Conservation (phyloP, 1,140 invertebrate genomes). For the Triops cancriformis region DNA sequence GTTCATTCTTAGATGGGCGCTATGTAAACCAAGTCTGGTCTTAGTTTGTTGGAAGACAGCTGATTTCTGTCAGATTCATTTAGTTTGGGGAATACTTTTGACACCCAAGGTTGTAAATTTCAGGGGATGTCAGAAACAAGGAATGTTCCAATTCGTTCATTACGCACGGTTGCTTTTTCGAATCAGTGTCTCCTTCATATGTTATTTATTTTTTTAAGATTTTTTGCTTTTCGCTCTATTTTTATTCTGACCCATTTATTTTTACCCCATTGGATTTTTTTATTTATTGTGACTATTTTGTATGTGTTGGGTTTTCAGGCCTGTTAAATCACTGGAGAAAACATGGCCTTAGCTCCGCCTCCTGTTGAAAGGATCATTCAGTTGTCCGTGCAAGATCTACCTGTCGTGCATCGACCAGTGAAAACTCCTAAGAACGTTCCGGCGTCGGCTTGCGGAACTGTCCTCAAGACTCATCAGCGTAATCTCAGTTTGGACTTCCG, state of each 20-base stretch:
- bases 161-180: too few relatives aligned
- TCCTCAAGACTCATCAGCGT: constrained; percentile 61
- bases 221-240: too few relatives aligned
- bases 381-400: background rate
- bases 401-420: constrained; percentile 4
- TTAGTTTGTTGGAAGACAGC: background rate
- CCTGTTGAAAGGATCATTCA: background rate
- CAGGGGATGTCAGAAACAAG: too few relatives aligned
- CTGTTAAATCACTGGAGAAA: background rate
- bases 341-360: background rate
- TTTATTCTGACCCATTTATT: too few relatives aligned
- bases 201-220: too few relatives aligned
- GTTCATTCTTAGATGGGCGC: background rate
- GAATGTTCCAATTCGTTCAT: too few relatives aligned
- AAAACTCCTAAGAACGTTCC: constrained; percentile 20
- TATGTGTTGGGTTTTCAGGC: background rate
- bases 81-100: background rate
- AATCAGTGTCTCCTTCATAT: too few relatives aligned
- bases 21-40: background rate
- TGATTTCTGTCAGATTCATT: background rate
- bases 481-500: constrained; percentile 67
- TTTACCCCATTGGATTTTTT: too few relatives aligned
- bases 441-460: constrained; percentile 38
- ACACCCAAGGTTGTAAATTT: too few relatives aligned
- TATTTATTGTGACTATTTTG: background rate